Evolutionary conservation across 2,113 vertebrate species (phyloP).

Genomic region (Nymphicus hollandicus): DNA sequence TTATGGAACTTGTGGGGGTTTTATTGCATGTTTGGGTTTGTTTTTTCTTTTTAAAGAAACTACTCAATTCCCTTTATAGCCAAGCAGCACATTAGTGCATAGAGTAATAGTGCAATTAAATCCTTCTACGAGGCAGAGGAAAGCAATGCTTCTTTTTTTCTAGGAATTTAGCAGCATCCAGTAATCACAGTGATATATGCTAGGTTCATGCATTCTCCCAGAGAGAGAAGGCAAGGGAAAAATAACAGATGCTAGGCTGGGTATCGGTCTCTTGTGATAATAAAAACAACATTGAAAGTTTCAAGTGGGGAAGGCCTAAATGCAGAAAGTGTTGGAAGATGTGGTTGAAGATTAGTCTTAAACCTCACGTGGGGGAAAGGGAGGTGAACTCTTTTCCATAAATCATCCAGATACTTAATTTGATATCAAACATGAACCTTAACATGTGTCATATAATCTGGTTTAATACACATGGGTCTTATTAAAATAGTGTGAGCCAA

Average conservation of each 20-base stretch:
- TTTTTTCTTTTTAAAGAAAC: background rate
- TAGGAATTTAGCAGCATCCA: conserved; percentile 57
- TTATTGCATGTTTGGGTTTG: background rate
- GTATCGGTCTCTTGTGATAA: conserved; percentile 70
- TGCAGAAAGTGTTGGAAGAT: conserved; percentile 71
- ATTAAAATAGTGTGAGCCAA: conserved; percentile 77
- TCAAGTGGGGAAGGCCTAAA: conserved; percentile 57
- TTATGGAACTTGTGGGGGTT: background rate
- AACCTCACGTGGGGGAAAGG: conserved; percentile 56
- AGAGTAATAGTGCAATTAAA: conserved; percentile 39
- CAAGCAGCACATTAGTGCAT: conserved; percentile 40
- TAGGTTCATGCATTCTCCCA: conserved; percentile 26
- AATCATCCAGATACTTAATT: conserved; percentile 78
- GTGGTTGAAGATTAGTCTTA: conserved; percentile 73
- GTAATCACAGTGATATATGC: conserved; percentile 52
- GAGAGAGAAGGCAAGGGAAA: conserved; percentile 53
- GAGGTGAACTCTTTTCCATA: conserved; percentile 71
- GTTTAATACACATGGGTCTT: conserved; percentile 73
- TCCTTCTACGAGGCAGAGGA: conserved; percentile 5
- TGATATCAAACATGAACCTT: conserved; percentile 77
- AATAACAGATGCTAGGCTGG: conserved; percentile 68
- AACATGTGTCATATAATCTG: conserved; percentile 77
- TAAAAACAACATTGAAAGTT: conserved; percentile 66
- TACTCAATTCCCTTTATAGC: conserved; percentile 43
- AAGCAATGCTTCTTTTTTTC: conserved; percentile 41